phyloP scores from a whole-genome alignment of 2,113 vertebrate species.

The Natator depressus region DNA sequence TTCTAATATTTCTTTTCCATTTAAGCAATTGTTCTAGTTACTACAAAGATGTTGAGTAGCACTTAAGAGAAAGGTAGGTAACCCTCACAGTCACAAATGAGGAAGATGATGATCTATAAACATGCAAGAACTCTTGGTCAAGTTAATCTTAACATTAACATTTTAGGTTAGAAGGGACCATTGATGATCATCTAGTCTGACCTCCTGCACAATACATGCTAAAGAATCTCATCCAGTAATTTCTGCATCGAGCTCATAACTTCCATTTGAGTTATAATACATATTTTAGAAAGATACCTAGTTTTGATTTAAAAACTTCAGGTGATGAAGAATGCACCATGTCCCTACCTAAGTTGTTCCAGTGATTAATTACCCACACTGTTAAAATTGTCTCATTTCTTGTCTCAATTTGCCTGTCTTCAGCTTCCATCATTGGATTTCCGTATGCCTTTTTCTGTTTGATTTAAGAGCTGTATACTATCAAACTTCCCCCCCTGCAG shows the following conservation, averaged over 20 bases:
- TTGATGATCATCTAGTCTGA: background rate
- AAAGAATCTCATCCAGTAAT: background rate
- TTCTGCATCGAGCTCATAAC: background rate
- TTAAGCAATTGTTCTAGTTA: background rate
- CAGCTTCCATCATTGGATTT: background rate
- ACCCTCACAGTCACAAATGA: background rate
- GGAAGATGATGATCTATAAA: background rate
- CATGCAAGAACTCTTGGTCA: background rate
- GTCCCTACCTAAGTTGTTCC: background rate
- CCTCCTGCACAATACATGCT: background rate
- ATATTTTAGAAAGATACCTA: background rate
- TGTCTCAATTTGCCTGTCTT: background rate
- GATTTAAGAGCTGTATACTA: background rate
- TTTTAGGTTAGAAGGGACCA: background rate
- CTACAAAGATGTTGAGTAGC: background rate
- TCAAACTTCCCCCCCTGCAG: background rate
- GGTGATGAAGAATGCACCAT: background rate
- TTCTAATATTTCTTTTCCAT: background rate
- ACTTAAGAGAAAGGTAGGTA: background rate
- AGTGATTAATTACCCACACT: background rate
- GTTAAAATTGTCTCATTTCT: background rate
- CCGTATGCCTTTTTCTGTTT: background rate
- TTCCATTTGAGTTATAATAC: background rate
- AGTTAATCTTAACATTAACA: background rate
- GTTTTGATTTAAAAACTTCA: background rate